Percentiles rank a stretch among this genome's conserved stretches.
phyloP scores from a whole-genome alignment of 2,797 vertebrate genomes.

The Alexandromys oeconomus region DNA sequence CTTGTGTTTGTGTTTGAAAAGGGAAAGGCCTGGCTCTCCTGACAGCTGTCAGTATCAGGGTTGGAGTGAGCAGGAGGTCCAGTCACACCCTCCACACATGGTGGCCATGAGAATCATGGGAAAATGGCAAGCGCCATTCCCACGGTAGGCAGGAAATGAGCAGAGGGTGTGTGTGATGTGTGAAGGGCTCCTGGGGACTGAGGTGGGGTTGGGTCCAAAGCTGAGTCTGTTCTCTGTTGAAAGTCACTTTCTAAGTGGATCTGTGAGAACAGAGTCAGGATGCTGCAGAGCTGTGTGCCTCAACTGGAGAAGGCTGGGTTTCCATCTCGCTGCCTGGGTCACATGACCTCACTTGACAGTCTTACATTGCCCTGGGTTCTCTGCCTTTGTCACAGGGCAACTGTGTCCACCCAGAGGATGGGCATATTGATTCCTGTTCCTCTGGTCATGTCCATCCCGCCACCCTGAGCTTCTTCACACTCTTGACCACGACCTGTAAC shows the following conservation, averaged over 20 bases:
- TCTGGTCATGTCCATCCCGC: background rate
- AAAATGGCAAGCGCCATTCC: background rate
- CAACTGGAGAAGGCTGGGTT: background rate
- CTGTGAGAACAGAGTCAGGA: background rate
- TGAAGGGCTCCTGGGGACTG: background rate
- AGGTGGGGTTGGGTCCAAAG: background rate
- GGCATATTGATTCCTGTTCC: background rate
- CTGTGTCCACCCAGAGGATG: background rate
- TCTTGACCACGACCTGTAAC: too few relatives aligned
- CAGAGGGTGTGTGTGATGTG: background rate
- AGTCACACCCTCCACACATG: background rate
- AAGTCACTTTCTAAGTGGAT: slow-evolving; percentile 3
- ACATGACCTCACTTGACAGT: background rate
- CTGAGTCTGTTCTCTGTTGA: background rate
- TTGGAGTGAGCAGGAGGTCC: slow-evolving; percentile 55
- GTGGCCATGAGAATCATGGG: too few relatives aligned
- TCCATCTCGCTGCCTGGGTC: background rate
- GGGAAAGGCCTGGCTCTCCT: slow-evolving; percentile 64
- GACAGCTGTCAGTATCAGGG: slow-evolving; percentile 53
- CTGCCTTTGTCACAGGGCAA: background rate
- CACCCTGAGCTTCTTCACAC: too few relatives aligned
- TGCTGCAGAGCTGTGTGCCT: too few relatives aligned
- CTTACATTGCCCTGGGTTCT: background rate
- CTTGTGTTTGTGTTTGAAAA: slow-evolving; percentile 64
- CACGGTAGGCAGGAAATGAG: background rate